Base-by-base conservation (phyloP, 2,888 invertebrate species). In the Stenoptilia bipunctidactyla region DNA sequence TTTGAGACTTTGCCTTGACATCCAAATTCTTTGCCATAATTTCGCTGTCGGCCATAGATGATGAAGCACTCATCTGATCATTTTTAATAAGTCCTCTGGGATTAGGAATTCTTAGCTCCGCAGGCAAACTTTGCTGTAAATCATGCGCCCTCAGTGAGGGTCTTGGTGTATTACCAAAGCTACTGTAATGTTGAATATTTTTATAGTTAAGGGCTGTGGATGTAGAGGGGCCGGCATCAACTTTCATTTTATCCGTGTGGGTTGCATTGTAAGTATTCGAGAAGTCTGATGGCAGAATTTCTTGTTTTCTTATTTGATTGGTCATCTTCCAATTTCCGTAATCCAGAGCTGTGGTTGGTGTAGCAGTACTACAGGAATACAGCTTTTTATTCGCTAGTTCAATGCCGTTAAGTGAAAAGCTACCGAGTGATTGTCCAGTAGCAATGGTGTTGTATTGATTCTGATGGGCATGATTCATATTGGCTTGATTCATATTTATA, bases 321-420 rank as follows among this genome's bases (percentile, higher is more conserved):
- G 66, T 43, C 47, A 73, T 61, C 51, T 79, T 82, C 80, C 80
- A 82, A 48, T 74, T 80, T 12, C 77, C 79, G 46, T 77, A 82
- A 50, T 82, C 76, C 34, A 80, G 51, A 2, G 72, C 70, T 30
- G 65, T 49, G 3, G 63, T 47, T 6, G 72, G 48, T n/a, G 72
- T 38, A n/a, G 63, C 45, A 1, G 65, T 46, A 46, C 60, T 76
- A 48, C 69, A 62, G 13, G 68, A 55, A 52, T 71, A 83, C 10
- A 82, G 49, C 47, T 82, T 83, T 44, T 82, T 83, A 45, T 80
- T 82, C 0, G 80, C 79, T 33, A 74, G 34, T 48, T 83, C 82
- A 45, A 82, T 80, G 40, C 82, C 82, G 43, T 61, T 79, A n/a
- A 82, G 56, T 2, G 77, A 75, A 51, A 79, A 82, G 44, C 65